Percentiles rank a stretch among this genome's conserved stretches.
These are phyloP conservation scores for Ceratosolen fusciceps DNA, from an alignment of 1,140 invertebrate genomes.

Conservation along the genomic window DNA sequence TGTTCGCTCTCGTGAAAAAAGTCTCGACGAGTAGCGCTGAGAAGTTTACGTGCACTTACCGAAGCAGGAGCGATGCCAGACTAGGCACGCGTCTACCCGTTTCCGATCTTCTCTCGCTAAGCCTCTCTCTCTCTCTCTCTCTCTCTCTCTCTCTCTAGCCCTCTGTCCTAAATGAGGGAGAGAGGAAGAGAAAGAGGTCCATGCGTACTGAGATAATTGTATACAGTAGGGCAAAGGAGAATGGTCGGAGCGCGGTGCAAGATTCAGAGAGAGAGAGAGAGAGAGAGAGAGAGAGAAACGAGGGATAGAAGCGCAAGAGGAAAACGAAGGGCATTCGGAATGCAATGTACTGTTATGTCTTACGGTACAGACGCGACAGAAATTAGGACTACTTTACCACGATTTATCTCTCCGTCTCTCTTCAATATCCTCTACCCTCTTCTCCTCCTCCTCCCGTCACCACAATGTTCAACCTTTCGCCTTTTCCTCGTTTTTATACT, in stretches of 20 bases:
- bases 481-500: constrained; percentile 55
- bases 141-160: too few species aligned
- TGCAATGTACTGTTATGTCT: constrained; percentile 69
- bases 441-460: neutral
- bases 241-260: neutral
- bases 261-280: neutral
- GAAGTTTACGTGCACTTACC: neutral
- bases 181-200: neutral
- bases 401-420: constrained; percentile 54
- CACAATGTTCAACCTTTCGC: constrained; percentile 50
- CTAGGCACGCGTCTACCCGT: neutral
- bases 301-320: neutral
- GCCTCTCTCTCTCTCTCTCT: too few species aligned
- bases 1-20: neutral
- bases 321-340: constrained; percentile 67
- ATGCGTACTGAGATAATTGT: neutral
- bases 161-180: too few species aligned
- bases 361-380: constrained; percentile 69
- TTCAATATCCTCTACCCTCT: constrained; percentile 43
- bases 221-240: constrained; percentile 27
- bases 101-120: neutral
- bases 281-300: neutral
- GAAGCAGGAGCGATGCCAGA: neutral
- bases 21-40: neutral
- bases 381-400: constrained; percentile 69